Evolutionary conservation across 2,113 vertebrate species (phyloP).

Genomic region (Oreochromis niloticus): DNA sequence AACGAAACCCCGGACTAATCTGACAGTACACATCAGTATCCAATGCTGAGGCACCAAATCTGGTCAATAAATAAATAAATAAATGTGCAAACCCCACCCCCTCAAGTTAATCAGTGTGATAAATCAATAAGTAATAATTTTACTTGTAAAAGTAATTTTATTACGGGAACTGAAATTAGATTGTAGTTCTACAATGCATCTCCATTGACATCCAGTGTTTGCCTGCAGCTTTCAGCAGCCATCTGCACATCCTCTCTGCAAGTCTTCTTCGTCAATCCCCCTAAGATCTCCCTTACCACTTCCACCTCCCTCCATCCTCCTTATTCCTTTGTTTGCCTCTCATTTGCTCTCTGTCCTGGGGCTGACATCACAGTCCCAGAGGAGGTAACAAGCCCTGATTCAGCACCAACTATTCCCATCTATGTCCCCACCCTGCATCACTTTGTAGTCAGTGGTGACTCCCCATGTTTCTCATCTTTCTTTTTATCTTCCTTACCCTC

Average conservation of each 20-base stretch:
- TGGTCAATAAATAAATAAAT: background rate
- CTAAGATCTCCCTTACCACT: background rate
- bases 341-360: background rate
- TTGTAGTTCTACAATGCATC: background rate
- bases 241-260: slow-evolving; percentile 29
- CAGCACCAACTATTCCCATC: slow-evolving; percentile 20
- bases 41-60: background rate
- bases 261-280: slow-evolving; percentile 21
- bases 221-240: slow-evolving; percentile 18
- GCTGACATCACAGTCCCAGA: slow-evolving; percentile 58
- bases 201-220: background rate
- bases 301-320: background rate
- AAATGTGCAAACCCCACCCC: background rate
- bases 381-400: slow-evolving; percentile 48
- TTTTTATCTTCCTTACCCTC: background rate
- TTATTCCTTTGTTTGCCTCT: slow-evolving; percentile 42
- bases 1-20: background rate
- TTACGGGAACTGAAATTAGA: background rate
- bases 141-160: background rate
- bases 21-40: background rate
- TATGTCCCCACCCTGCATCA: background rate
- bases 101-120: background rate
- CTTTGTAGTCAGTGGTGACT: background rate
- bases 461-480: background rate
- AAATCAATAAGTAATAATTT: background rate